Conservation (phyloP, 2,888 invertebrate genomes). For the Odontocerum albicorne region DNA sequence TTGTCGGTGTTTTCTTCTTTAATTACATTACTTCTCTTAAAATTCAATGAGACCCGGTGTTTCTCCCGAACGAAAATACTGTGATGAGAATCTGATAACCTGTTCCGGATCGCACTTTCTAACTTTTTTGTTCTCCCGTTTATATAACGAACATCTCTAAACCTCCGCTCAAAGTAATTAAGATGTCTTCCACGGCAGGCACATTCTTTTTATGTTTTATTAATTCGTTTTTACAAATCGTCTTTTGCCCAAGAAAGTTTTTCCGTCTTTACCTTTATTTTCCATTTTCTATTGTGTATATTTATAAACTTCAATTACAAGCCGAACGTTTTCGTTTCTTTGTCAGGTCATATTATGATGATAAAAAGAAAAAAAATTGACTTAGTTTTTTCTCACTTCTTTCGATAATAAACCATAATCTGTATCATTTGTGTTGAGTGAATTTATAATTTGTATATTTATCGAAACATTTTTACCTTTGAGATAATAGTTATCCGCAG, state of each 20-base stretch:
- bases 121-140: constrained; percentile 25
- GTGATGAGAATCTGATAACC: constrained; percentile 28
- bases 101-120: constrained; percentile 20
- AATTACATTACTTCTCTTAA: constrained; percentile 33
- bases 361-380: no score
- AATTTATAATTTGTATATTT: no score
- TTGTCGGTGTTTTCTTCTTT: constrained; percentile 24
- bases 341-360: no score
- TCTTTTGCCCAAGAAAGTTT: neutral
- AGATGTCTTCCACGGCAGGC: constrained; percentile 32
- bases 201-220: constrained; percentile 22
- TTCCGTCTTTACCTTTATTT: constrained; percentile 6
- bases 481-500: no score
- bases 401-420: no score
- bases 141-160: constrained; percentile 22
- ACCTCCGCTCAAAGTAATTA: constrained; percentile 20
- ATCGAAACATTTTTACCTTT: no score
- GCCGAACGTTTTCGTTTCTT: no score
- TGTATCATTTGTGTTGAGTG: no score
- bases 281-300: constrained; percentile 3
- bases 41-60: constrained; percentile 32
- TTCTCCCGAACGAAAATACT: constrained; percentile 24
- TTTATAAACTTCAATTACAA: no score
- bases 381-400: no score
- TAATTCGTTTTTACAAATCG: constrained; percentile 12